Conservation (phyloP, 2,888 invertebrate species). For the Lysandra bellargus region DNA sequence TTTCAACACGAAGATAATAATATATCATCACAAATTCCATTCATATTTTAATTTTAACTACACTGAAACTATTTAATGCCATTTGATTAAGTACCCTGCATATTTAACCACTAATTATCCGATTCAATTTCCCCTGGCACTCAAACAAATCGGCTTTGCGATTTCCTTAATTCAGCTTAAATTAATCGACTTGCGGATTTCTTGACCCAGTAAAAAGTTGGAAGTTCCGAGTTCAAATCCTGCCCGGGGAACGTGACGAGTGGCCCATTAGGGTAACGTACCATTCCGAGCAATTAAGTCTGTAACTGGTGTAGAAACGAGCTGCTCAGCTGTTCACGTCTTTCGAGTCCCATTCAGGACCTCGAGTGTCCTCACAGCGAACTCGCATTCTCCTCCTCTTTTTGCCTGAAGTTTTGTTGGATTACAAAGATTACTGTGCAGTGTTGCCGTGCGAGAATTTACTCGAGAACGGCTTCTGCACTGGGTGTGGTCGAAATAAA, state of each 20-base stretch:
- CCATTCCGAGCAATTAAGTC: constrained; percentile 28
- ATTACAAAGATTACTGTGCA: background rate
- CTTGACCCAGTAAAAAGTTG: constrained; percentile 17
- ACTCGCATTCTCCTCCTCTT: constrained; percentile 15
- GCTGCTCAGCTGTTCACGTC: constrained; percentile 26
- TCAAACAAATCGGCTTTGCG: background rate
- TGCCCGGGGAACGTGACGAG: background rate
- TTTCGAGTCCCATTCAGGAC: constrained; percentile 18
- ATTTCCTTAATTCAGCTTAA: background rate
- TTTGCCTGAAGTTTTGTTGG: constrained; percentile 3
- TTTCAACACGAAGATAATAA: no score
- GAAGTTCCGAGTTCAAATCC: constrained; percentile 17
- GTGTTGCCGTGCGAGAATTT: no score
- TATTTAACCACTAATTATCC: background rate
- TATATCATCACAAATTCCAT: no score
- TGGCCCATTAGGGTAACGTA: constrained; percentile 11
- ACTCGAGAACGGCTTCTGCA: no score
- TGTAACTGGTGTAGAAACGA: constrained; percentile 16
- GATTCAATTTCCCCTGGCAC: background rate
- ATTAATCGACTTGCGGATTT: constrained; percentile 17
- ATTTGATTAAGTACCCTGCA: background rate
- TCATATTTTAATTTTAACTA: no score
- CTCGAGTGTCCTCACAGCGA: constrained; percentile 9
- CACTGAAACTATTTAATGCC: background rate
- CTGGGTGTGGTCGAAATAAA: no score